Base-by-base conservation (phyloP, 2,113 vertebrate genomes). In the Cebus imitator region DNA sequence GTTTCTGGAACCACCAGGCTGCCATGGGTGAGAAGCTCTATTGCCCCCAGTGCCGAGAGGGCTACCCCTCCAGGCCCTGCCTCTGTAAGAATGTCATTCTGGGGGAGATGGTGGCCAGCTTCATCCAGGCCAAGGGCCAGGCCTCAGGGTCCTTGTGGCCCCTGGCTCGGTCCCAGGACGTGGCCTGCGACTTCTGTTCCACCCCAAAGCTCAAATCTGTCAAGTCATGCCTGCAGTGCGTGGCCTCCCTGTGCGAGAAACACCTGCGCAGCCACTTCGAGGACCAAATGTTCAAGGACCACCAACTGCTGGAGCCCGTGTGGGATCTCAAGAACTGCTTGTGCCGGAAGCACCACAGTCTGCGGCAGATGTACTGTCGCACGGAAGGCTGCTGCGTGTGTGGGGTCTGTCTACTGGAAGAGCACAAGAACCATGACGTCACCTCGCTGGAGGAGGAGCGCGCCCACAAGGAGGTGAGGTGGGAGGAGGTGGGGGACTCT, bases 241-340 rank as follows among this genome's bases (percentile, higher is more conserved):
- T 98, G 90, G 99, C 99, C 1, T 99, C 99, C 48, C 98, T 99
- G 98, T 99, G 99, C 8, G 98, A 99, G 91, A 98, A 98, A 90
- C 99, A 99, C 95, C 97, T 99, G 27, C 97, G 88, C 8, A 98
- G 99, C 68, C 99, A 99, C 66, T 98, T 96, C 2, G 98, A 99
- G 97, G 98, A 98, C 64, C 98, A 98, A 84, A 30, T 98, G 2
- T 97, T 99, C 68, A 92, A 43, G 0, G 98, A 97, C 17, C 99
- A 99, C 92, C 98, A 98, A 82, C 98, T 99, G 64, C 97, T 99
- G 43, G 98, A 99, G 8, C 99, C 99, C 30, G 96, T 98, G 4
- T 97, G 98, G 81, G 97, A 99, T 52, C 98, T 99, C 95, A 98
- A 99, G 93, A 97, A 98, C 23, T 99, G 98, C 92, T 75, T 98